phyloP scores from a whole-genome alignment of 2,888 invertebrate genomes.

The Resseliella maxima region DNA sequence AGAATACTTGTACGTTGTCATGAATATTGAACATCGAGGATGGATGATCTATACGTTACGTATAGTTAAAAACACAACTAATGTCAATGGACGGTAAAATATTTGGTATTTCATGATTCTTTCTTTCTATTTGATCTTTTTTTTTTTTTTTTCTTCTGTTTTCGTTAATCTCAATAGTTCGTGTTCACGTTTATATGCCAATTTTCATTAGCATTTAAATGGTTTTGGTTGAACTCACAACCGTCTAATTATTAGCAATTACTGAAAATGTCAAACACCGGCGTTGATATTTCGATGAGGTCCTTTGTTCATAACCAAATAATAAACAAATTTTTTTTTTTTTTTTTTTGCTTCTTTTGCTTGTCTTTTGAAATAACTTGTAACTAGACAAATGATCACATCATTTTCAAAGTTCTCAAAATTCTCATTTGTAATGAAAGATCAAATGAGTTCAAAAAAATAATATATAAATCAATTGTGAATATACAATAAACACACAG shows the following conservation, averaged over 20 bases:
- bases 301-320: neutral
- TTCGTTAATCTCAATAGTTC: neutral
- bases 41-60: too few species aligned
- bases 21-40: neutral
- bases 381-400: neutral
- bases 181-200: neutral
- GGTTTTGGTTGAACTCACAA: neutral
- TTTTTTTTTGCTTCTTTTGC: neutral
- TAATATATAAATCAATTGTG: neutral
- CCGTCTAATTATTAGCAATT: neutral
- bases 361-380: neutral
- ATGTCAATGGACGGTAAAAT: neutral
- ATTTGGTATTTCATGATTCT: neutral
- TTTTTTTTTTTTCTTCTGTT: too few species aligned
- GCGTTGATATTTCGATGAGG: neutral
- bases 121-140: too few species aligned
- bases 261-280: neutral
- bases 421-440: neutral
- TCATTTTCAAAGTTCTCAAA: neutral
- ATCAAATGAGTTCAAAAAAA: neutral
- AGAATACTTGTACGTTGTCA: neutral
- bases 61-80: neutral
- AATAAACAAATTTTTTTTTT: neutral
- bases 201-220: constrained; percentile 1
- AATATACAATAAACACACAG: neutral